Base-by-base conservation (phyloP, 1,140 invertebrate species). In the Ips nitidus region DNA sequence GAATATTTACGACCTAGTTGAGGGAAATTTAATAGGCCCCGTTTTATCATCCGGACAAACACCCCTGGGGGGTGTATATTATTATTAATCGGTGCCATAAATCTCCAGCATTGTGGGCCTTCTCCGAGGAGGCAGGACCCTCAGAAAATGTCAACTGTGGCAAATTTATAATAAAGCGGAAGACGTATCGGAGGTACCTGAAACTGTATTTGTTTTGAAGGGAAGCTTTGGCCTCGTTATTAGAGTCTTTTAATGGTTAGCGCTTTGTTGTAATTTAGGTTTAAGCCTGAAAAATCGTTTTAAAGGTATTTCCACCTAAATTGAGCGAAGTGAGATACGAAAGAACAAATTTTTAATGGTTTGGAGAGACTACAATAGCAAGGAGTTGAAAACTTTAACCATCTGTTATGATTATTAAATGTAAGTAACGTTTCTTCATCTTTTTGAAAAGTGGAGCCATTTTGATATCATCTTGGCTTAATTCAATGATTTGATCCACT, bases 141-240 rank as follows among this genome's bases (percentile, higher is more conserved):
- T 61, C 47, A 36, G 59, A 61, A 47, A 61, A 42, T 61, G 59
- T 61, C 59, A 61, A 61, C 59, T 61, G 41, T 1, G 59, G 59
- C 41, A 61, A 61, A 61, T 61, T 61, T 61, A 61, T 61, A 61
- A 61, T 61, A 61, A 61, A 40, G 37, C n/a, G 36, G n/a, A 36
- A 61, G 41, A 45, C n/a, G 59, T 61, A 45, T 61, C 2, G 47
- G 59, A 40, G 36, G 42, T 45, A 61, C 59, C 43, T 61, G 59
- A 45, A 38, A 37, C 38, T 4, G 43, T 61, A 61, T 61, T 61
- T 61, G 59, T 61, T 61, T 22, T 22, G 22, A 22, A 22, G 45
- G 6, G 45, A 22, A 8, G 45, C 45, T 3, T 22, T 2, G 45
- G 45, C 22, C 22, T 22, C 22, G 22, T 22, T 22, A 22, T 22